These are phyloP conservation scores for Hippoglossus stenolepis DNA, from an alignment of 2,113 vertebrate species.

Conservation along the genomic window DNA sequence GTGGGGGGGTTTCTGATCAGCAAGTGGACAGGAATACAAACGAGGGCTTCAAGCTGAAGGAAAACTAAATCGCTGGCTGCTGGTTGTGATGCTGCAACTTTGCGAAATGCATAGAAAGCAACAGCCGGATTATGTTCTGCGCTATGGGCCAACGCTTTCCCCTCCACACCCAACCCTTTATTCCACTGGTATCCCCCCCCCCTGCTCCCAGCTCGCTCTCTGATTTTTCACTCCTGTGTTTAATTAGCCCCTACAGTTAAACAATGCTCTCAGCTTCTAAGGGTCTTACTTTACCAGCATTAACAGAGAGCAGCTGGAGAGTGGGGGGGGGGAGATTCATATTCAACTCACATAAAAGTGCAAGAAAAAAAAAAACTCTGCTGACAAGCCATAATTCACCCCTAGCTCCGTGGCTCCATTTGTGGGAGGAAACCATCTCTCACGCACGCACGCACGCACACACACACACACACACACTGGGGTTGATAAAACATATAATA, in stretches of 20 bases:
- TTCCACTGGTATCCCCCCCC: constrained; percentile 19
- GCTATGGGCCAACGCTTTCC: constrained; percentile 32
- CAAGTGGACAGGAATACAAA: constrained; percentile 51
- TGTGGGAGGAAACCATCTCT: constrained; percentile 39
- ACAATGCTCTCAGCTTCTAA: constrained; percentile 50
- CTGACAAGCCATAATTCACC: constrained; percentile 63
- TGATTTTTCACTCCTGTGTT: constrained; percentile 48
- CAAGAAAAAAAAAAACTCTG: constrained; percentile 27
- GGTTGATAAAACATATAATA: constrained; percentile 25
- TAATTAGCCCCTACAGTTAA: constrained; percentile 77
- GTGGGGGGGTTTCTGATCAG: constrained; percentile 50
- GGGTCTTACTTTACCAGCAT: constrained; percentile 46
- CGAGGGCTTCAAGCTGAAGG: constrained; percentile 31
- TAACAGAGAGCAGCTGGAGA: neutral
- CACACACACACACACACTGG: constrained; percentile 25
- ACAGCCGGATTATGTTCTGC: constrained; percentile 39
- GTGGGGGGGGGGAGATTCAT: constrained; percentile 21
- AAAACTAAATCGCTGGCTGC: constrained; percentile 36
- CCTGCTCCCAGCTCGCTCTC: constrained; percentile 33
- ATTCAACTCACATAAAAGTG: constrained; percentile 56
- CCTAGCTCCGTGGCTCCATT: constrained; percentile 34
- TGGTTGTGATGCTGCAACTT: constrained; percentile 26
- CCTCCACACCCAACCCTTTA: constrained; percentile 31
- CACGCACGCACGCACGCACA: constrained; percentile 35
- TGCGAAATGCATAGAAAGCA: constrained; percentile 38